Percentiles rank a stretch among this genome's conserved stretches.
Conservation (phyloP, 2,797 vertebrate species). For the Myiotriccus ornatus region DNA sequence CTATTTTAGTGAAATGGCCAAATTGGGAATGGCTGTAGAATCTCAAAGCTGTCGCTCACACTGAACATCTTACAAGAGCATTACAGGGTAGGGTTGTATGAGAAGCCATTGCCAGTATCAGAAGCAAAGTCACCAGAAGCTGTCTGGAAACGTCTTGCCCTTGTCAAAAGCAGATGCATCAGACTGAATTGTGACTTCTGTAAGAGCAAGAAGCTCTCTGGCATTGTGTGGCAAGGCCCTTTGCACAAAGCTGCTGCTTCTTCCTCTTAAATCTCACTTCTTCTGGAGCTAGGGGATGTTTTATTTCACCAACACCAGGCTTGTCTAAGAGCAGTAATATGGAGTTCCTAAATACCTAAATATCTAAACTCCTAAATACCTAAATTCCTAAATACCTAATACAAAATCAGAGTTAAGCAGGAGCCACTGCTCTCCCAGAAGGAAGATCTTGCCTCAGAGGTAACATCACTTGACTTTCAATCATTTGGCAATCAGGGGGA, state of each 20-base stretch:
- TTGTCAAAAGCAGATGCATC: neutral
- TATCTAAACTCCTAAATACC: too few species aligned
- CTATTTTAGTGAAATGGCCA: neutral
- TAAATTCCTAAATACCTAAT: neutral
- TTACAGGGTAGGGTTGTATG: neutral
- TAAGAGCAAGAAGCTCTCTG: neutral
- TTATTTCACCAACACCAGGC: neutral
- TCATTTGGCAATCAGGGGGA: neutral
- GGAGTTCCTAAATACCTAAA: neutral
- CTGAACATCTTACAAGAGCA: neutral
- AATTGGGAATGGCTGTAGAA: neutral
- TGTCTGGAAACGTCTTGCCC: neutral
- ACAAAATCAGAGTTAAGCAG: neutral
- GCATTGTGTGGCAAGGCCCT: neutral
- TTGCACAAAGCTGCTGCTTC: neutral
- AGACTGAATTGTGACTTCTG: neutral
- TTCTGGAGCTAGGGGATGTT: neutral
- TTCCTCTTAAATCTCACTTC: neutral
- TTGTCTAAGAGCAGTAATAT: neutral
- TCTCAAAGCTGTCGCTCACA: neutral
- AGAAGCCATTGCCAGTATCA: neutral
- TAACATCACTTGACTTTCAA: neutral
- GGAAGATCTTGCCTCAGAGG: neutral
- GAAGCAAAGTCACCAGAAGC: neutral
- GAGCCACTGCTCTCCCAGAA: neutral